Evolutionary conservation across 2,113 vertebrate genomes (phyloP).

Genomic region (Phoxinus phoxinus): DNA sequence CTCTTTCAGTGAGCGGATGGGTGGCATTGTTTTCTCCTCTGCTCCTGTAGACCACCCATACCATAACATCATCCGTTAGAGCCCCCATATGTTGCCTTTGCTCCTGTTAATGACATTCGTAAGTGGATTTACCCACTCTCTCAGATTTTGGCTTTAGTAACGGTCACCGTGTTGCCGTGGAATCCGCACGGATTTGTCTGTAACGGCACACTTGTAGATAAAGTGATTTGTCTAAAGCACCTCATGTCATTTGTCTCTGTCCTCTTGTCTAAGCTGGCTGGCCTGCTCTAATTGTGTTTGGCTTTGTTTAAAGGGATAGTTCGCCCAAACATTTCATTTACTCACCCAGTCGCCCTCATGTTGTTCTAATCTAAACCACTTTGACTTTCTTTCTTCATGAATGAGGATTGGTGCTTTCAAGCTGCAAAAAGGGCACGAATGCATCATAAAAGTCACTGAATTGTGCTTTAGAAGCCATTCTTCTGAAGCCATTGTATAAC

Average conservation of each 20-base stretch:
- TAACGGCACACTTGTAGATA: conserved; percentile 14
- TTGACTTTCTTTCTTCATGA: background rate
- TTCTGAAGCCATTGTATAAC: background rate
- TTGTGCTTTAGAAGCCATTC: background rate
- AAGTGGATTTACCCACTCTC: conserved; percentile 29
- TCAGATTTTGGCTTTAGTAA: conserved; percentile 13
- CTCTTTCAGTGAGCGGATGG: background rate
- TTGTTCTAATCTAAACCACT: background rate
- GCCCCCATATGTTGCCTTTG: conserved; percentile 59
- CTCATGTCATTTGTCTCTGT: conserved; percentile 16
- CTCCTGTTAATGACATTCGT: conserved; percentile 58
- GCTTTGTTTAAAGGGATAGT: conserved; percentile 18
- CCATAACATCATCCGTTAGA: conserved; percentile 54
- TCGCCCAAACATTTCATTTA: background rate
- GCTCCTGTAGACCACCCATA: conserved; percentile 42
- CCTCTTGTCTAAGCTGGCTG: conserved; percentile 25
- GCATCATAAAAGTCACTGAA: background rate
- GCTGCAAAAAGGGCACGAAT: background rate
- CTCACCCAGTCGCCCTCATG: background rate
- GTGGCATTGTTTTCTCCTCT: conserved; percentile 16
- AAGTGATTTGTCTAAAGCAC: conserved; percentile 36
- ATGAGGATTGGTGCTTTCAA: background rate
- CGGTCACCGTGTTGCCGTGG: conserved; percentile 1
- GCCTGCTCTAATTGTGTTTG: conserved; percentile 14
- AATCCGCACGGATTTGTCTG: conserved; percentile 28